Base-by-base conservation (phyloP, 2,113 vertebrate species). In the Rostratula benghalensis region DNA sequence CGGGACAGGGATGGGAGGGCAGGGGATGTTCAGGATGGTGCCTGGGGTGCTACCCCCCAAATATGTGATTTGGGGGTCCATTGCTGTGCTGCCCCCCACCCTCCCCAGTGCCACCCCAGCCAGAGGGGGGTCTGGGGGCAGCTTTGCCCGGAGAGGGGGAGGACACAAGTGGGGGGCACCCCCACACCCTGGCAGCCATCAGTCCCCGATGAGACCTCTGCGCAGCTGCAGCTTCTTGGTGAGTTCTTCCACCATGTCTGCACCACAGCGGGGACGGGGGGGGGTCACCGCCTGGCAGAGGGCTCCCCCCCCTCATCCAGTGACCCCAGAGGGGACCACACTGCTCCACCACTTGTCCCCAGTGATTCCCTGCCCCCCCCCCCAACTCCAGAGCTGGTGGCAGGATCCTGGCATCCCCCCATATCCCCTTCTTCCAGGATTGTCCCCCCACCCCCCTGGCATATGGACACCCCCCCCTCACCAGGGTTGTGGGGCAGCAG, bases 241-340 rank as follows among this genome's bases (percentile, higher is more conserved):
- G 39, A 99, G 98, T 92, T 99, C 98, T 30, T 98, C 97, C 0
- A 89, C 94, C 22, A 98, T 39, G 5, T 70, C 91, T 86, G 94
- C 63, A 1, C 48, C 54, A 28, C 1, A 12, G 51, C 14, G 19
- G 28, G 43, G 14, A 28, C n/a, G n/a, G 43, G 30, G 11, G 53
- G 53, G 50, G 10, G 11, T 7, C 3, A 33, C 19, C n/a, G 4
- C 30, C 6, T 33, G 56, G 18, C 16, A 4, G 23, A 35, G 51
- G 33, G 54, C 73, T 51, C 68, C 31, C 13, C 37, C 5, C 21
- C 61, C 20, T 54, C 46, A 28, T 8, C 19, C 46, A 6, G 33
- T 20, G 9, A 43, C 18, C 28, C 48, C 13, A 16, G 19, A 31
- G n/a, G 10, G 48, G 48, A 18, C n/a, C 18, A 7, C n/a, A 25